phyloP scores from a whole-genome alignment of 1,140 invertebrate genomes.

The Sitophilus oryzae region DNA sequence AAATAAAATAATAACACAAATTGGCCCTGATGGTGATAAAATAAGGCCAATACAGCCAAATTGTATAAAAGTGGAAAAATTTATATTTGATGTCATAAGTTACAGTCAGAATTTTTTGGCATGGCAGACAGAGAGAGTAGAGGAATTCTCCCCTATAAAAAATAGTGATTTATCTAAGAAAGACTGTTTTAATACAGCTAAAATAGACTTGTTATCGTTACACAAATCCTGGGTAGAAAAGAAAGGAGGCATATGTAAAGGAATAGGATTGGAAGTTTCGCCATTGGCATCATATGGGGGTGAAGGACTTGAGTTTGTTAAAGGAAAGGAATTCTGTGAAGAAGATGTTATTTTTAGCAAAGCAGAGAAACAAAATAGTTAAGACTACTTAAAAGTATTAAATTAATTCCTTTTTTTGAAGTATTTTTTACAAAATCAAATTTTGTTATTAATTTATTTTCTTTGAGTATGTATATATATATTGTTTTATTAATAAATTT shows the following conservation, averaged over 20 bases:
- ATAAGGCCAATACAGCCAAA: slow-evolving; percentile 78
- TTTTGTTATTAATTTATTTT: too few relatives aligned
- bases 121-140: slow-evolving; percentile 86
- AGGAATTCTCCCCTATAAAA: slow-evolving; percentile 96
- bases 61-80: slow-evolving; percentile 99
- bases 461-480: too few relatives aligned
- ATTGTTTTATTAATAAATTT: too few relatives aligned
- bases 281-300: slow-evolving; percentile 87
- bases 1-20: slow-evolving; percentile 92
- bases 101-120: slow-evolving; percentile 86
- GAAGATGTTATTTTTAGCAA: slow-evolving; percentile 17
- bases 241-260: slow-evolving; percentile 71
- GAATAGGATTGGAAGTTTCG: slow-evolving; percentile 82
- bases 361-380: neutral
- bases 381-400: too few relatives aligned
- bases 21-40: slow-evolving; percentile 66
- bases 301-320: slow-evolving; percentile 59
- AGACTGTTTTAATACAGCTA: slow-evolving; percentile 84
- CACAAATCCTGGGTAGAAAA: slow-evolving; percentile 77
- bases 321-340: slow-evolving; percentile 22
- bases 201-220: slow-evolving; percentile 74
- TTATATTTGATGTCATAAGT: slow-evolving; percentile 97
- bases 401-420: too few relatives aligned
- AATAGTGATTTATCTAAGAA: slow-evolving; percentile 82
- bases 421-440: too few relatives aligned